A percentile compares a stretch with the other conserved stretches of the same genome.
Conservation (phyloP, 1,140 invertebrate species). For the Euura saliciscinereae region DNA sequence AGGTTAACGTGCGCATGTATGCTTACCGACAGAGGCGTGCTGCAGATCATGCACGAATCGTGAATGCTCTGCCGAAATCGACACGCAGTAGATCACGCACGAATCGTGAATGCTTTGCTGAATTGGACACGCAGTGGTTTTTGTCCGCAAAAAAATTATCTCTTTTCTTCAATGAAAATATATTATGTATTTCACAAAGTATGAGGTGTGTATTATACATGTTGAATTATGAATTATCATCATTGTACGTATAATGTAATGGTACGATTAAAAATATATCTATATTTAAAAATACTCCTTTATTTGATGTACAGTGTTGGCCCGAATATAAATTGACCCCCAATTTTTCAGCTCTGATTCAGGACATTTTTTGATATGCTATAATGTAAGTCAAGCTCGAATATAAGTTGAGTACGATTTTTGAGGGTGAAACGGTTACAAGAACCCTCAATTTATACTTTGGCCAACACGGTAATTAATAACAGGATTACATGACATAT, state of each 20-base stretch:
- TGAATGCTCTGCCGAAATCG: neutral
- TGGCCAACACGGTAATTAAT: neutral
- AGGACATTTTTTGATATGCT: no score
- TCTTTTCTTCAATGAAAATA: neutral
- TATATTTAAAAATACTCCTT: neutral
- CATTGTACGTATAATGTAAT: neutral
- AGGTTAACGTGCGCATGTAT: neutral
- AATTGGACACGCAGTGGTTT: neutral
- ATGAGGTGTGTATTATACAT: neutral
- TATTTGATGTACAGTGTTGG: no score
- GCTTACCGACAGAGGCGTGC: neutral
- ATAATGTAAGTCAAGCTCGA: no score
- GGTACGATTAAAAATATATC: neutral
- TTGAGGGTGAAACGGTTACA: no score
- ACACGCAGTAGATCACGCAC: neutral
- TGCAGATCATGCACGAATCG: neutral
- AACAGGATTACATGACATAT: neutral
- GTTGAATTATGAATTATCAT: neutral
- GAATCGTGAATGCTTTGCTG: no score
- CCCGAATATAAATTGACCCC: no score
- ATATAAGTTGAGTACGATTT: no score
- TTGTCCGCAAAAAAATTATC: neutral
- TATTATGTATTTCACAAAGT: neutral
- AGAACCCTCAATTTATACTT: no score
- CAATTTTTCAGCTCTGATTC: no score